Conservation (phyloP, 2,113 vertebrate genomes). For the Petaurus breviceps region DNA sequence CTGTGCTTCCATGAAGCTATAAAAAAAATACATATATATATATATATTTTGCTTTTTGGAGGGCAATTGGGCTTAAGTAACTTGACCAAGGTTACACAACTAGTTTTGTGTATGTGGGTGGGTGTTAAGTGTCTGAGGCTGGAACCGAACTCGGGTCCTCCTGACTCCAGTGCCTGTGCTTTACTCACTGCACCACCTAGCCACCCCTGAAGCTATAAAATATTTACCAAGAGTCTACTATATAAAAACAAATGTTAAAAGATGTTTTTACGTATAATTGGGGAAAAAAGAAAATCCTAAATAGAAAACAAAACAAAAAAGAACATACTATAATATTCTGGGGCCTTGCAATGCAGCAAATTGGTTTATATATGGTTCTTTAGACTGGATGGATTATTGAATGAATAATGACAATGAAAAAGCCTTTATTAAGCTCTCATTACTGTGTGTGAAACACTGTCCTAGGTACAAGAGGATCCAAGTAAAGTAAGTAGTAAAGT, state of each 20-base stretch:
- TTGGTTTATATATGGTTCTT: neutral
- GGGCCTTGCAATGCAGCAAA: neutral
- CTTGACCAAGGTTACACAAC: no score
- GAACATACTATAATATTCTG: neutral
- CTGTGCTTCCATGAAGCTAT: neutral
- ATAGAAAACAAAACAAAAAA: neutral
- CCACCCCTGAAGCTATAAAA: neutral
- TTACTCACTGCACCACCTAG: no score
- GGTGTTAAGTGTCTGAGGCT: no score
- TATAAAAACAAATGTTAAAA: neutral
- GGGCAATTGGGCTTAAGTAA: no score
- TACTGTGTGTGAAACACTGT: neutral
- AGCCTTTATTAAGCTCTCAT: neutral
- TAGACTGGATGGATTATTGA: neutral
- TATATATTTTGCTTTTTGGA: no score
- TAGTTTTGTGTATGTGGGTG: no score
- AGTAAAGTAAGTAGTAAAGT: neutral
- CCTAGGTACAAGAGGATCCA: neutral
- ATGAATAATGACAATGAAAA: neutral
- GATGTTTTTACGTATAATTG: neutral
- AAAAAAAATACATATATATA: no score
- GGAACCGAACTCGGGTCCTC: no score
- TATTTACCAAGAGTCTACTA: neutral
- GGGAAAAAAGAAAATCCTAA: neutral
- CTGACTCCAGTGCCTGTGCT: no score